Conservation (phyloP, 2,113 vertebrate species). For the Nesoenas mayeri region DNA sequence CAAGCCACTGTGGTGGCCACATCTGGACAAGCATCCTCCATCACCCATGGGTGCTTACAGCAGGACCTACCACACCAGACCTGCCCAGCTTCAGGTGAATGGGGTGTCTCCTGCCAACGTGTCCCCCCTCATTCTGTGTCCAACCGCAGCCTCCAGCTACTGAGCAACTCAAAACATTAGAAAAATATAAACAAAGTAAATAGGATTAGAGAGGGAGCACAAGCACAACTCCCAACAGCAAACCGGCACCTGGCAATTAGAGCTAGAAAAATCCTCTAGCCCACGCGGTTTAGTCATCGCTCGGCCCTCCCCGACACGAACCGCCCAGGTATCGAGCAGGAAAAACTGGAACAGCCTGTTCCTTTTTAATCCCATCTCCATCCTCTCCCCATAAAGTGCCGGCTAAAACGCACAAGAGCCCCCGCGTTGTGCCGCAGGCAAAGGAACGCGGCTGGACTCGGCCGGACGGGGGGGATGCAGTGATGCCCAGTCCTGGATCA, state of each 20-base stretch:
- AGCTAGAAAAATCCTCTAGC: background rate
- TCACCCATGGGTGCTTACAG: background rate
- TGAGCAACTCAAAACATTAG: fast-evolving
- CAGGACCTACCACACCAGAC: background rate
- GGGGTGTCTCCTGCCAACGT: background rate
- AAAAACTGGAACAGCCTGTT: background rate
- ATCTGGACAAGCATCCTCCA: background rate
- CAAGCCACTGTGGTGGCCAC: background rate
- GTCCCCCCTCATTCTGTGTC: background rate
- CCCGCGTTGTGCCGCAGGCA: background rate
- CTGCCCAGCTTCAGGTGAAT: background rate
- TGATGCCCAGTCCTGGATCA: background rate
- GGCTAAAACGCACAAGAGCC: background rate
- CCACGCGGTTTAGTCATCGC: background rate
- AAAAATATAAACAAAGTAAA: background rate
- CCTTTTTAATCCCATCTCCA: background rate
- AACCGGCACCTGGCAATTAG: background rate
- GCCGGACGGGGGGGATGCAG: background rate
- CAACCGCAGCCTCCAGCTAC: background rate
- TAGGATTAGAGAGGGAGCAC: background rate
- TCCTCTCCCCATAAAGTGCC: background rate
- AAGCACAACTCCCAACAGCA: background rate
- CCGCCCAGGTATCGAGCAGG: background rate
- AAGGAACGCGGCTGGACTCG: fast-evolving
- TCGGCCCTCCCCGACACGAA: background rate